These are phyloP conservation scores for Coenonympha glycerion DNA, from an alignment of 2,888 invertebrate species.

Conservation along the genomic window DNA sequence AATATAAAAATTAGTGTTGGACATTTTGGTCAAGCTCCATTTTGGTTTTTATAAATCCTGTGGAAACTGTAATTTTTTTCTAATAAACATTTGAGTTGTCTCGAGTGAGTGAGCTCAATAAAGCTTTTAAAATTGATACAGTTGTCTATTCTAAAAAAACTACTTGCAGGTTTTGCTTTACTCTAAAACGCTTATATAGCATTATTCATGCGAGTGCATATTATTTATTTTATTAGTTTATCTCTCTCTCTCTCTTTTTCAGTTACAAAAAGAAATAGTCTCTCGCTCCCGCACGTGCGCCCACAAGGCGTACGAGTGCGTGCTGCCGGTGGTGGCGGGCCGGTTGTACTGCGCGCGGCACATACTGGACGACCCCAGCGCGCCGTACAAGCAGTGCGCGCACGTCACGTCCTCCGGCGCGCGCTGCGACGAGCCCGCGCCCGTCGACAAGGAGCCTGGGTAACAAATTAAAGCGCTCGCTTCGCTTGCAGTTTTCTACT, in stretches of 20 bases:
- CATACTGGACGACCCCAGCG: slow-evolving; percentile 85
- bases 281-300: slow-evolving; percentile 77
- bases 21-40: too few species aligned
- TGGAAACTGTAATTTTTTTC: too few species aligned
- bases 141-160: too few species aligned
- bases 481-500: too few species aligned
- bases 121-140: too few species aligned
- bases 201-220: not conserved
- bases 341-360: slow-evolving; percentile 88
- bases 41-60: too few species aligned
- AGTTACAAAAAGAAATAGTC: slow-evolving; percentile 79
- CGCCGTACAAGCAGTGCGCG: slow-evolving; percentile 89
- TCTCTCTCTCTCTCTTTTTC: slow-evolving; percentile 30
- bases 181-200: too few species aligned
- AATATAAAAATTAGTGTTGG: too few species aligned
- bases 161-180: too few species aligned
- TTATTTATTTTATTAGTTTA: not conserved
- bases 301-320: slow-evolving; percentile 80
- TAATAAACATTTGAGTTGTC: too few species aligned
- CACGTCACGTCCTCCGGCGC: slow-evolving; percentile 80
- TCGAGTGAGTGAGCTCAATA: too few species aligned
- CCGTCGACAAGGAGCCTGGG: slow-evolving; percentile 54
- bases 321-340: slow-evolving; percentile 80
- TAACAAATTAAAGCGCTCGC: too few species aligned
- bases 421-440: slow-evolving; percentile 86